Evolutionary conservation across 2,888 invertebrate species (phyloP).

Genomic region (Athalia rosae): DNA sequence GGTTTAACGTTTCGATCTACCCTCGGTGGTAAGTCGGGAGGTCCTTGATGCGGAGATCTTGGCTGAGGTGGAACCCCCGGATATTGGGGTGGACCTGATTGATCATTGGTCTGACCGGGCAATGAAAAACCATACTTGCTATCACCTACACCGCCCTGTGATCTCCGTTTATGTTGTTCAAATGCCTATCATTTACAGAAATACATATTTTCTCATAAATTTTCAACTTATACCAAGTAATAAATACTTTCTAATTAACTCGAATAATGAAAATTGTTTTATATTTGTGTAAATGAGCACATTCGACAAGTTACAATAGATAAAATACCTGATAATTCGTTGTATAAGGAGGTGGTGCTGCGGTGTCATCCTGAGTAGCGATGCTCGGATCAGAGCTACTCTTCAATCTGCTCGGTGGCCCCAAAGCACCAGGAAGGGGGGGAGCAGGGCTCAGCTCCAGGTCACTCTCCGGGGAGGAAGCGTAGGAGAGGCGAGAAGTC

Average conservation of each 20-base stretch:
- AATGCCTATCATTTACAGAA: conserved; percentile 58
- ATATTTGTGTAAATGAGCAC: conserved; percentile 14
- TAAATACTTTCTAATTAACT: background rate
- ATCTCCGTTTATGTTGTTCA: conserved; percentile 66
- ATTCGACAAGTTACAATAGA: background rate
- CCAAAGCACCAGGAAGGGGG: conserved; percentile 77
- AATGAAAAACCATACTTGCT: conserved; percentile 80
- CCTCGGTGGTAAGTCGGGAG: conserved; percentile 90
- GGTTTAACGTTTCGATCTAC: conserved; percentile 88
- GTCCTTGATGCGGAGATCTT: conserved; percentile 72
- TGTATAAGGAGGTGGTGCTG: conserved; percentile 91
- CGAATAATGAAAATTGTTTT: background rate
- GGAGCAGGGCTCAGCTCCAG: conserved; percentile 89
- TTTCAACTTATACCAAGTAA: background rate
- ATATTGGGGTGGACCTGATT: conserved; percentile 71
- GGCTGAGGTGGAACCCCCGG: conserved; percentile 65
- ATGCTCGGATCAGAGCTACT: conserved; percentile 94
- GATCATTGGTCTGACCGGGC: conserved; percentile 70
- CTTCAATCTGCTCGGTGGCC: conserved; percentile 77
- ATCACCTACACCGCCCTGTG: conserved; percentile 75
- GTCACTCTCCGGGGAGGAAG: conserved; percentile 97
- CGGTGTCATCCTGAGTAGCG: conserved; percentile 91
- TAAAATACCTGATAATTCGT: conserved; percentile 68
- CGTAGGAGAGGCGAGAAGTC: conserved; percentile 96
- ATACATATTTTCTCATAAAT: background rate